Evolutionary conservation across 2,888 invertebrate genomes (phyloP).

Genomic region (Volucella zonaria): DNA sequence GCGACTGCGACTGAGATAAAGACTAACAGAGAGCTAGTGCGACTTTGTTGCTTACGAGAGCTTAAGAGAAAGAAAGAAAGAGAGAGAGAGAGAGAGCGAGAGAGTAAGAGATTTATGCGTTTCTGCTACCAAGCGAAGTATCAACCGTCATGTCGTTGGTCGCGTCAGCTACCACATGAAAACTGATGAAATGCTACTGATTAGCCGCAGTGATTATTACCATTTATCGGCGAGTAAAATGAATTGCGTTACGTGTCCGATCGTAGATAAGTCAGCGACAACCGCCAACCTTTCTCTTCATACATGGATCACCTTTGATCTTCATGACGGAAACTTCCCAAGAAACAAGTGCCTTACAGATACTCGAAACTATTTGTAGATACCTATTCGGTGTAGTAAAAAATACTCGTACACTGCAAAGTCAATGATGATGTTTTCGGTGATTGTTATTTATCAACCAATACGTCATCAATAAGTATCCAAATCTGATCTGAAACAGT

Average conservation of each 20-base stretch:
- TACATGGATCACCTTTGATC: constrained; percentile 26
- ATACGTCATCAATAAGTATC: constrained; percentile 20
- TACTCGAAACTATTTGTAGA: not conserved
- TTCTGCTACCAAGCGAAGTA: constrained; percentile 9
- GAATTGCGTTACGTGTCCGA: constrained; percentile 9
- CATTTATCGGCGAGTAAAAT: not conserved
- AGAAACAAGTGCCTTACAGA: not conserved
- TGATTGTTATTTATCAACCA: not conserved
- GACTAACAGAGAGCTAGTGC: constrained; percentile 35
- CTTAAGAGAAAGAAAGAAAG: not conserved
- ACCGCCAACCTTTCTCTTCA: not conserved
- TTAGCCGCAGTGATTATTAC: constrained; percentile 19
- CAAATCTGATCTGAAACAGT: constrained; percentile 1
- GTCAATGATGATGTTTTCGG: not conserved
- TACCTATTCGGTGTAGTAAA: too few species aligned
- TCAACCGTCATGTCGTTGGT: too few species aligned
- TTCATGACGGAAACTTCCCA: constrained; percentile 35
- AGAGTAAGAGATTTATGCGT: constrained; percentile 22
- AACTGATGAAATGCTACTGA: constrained; percentile 32
- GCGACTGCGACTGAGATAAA: constrained; percentile 29
- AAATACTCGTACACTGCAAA: too few species aligned
- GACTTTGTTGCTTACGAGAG: not conserved
- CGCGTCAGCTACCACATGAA: not conserved
- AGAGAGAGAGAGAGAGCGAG: constrained; percentile 22
- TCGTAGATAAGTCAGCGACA: constrained; percentile 26